These are phyloP conservation scores for Onychomys arenicola DNA, from an alignment of 2,797 vertebrate species.

Conservation along the genomic window DNA sequence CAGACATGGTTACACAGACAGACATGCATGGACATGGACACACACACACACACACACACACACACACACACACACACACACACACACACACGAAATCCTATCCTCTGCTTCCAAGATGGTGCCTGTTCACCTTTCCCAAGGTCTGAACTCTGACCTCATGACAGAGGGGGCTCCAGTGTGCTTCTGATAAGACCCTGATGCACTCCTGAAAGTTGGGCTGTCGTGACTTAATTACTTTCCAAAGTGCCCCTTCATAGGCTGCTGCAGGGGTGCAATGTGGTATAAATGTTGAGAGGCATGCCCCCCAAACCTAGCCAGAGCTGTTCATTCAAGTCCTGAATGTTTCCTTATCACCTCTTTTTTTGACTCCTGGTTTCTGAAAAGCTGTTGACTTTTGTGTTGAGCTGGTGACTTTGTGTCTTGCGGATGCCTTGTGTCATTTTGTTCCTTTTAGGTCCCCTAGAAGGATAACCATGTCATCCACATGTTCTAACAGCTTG, in stretches of 20 bases:
- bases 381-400: conserved; percentile 12
- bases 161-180: not conserved
- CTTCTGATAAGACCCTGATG: not conserved
- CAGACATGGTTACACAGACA: not conserved
- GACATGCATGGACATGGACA: too few species aligned
- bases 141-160: not conserved
- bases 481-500: not conserved
- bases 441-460: conserved; percentile 12
- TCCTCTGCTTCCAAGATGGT: not conserved
- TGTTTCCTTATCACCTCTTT: not conserved
- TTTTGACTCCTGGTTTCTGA: not conserved
- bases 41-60: too few species aligned
- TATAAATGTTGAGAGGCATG: not conserved
- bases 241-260: not conserved
- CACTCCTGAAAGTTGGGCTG: not conserved
- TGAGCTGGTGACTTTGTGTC: not conserved
- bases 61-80: not conserved
- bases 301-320: not conserved
- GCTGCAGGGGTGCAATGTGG: too few species aligned
- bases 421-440: not conserved
- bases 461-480: not conserved
- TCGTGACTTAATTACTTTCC: not conserved
- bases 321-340: not conserved
- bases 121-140: not conserved
- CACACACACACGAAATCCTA: not conserved